These are phyloP conservation scores for Eledona agricola DNA, from an alignment of 2,888 invertebrate species.

Conservation along the genomic window DNA sequence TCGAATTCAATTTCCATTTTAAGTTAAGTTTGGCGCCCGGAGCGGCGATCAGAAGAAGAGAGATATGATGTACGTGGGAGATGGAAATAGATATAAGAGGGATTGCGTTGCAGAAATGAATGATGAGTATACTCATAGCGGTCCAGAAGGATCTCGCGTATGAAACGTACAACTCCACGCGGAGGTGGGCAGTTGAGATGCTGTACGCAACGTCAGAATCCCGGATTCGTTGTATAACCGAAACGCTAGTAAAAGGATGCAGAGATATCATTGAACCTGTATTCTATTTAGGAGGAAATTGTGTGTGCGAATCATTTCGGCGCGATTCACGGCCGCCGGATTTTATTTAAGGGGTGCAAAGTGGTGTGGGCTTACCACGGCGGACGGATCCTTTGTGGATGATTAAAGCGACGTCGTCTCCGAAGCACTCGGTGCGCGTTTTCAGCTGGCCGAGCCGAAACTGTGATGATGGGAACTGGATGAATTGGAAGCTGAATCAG, in stretches of 20 bases:
- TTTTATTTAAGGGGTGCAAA: conserved; percentile 10
- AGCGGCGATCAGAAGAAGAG: conserved; percentile 37
- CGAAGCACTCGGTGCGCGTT: conserved; percentile 18
- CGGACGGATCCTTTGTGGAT: conserved; percentile 16
- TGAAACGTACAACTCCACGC: conserved; percentile 8
- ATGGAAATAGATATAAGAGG: conserved; percentile 51
- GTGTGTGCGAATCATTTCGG: conserved; percentile 31
- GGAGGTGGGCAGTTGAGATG: conserved; percentile 24
- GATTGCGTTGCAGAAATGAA: conserved; percentile 55
- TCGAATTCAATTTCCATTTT: conserved; percentile 59
- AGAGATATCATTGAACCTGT: conserved; percentile 49
- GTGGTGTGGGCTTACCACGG: conserved; percentile 15
- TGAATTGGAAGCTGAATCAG: conserved; percentile 54
- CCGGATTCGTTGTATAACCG: conserved; percentile 42
- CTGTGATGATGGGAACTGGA: conserved; percentile 48
- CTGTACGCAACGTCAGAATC: conserved; percentile 46
- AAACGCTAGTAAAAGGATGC: conserved; percentile 46
- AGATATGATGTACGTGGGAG: conserved; percentile 37
- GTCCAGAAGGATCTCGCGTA: conserved; percentile 36
- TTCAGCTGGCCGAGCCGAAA: conserved; percentile 31
- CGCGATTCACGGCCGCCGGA: conserved; percentile 11
- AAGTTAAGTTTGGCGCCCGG: conserved; percentile 53
- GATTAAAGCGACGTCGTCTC: conserved; percentile 12
- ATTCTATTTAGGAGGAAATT: conserved; percentile 43
- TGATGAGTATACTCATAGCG: conserved; percentile 52